A percentile compares a stretch with the other conserved stretches of the same genome.
Evolutionary conservation across 2,888 invertebrate species (phyloP).

Genomic region (Elmis aenea): DNA sequence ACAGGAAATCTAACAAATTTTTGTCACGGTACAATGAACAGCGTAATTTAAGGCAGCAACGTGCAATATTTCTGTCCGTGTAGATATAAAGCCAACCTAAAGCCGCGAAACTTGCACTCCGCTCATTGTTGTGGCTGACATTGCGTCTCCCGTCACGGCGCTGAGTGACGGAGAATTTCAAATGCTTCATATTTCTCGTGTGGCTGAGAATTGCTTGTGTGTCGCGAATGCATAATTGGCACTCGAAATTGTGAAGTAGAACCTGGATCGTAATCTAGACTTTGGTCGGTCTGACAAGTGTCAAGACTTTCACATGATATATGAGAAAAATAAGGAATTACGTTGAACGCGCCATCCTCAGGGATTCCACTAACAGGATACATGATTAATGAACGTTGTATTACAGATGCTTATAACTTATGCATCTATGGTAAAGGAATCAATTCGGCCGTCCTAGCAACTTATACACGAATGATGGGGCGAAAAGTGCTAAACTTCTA

Average conservation of each 20-base stretch:
- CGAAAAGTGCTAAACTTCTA: too few species aligned
- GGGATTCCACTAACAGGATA: slow-evolving; percentile 39
- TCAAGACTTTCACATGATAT: slow-evolving; percentile 43
- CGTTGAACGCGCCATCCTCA: slow-evolving; percentile 32
- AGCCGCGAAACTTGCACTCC: slow-evolving; percentile 16
- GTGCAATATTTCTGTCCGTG: too few species aligned
- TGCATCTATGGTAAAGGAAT: slow-evolving; percentile 34
- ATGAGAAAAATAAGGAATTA: slow-evolving; percentile 45
- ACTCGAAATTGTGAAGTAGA: slow-evolving; percentile 38
- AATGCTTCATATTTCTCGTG: slow-evolving; percentile 45
- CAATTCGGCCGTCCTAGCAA: slow-evolving; percentile 26
- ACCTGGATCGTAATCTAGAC: slow-evolving; percentile 31
- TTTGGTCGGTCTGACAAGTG: slow-evolving; percentile 38
- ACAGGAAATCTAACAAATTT: too few species aligned
- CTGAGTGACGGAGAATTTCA: slow-evolving; percentile 43
- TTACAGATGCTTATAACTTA: slow-evolving; percentile 35
- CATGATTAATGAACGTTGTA: slow-evolving; percentile 40
- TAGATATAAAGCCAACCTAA: too few species aligned
- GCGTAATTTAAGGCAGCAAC: too few species aligned
- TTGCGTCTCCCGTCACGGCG: slow-evolving; percentile 30
- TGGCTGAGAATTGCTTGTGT: slow-evolving; percentile 45
- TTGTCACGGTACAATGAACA: too few species aligned
- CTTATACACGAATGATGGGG: too few species aligned
- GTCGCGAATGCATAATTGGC: slow-evolving; percentile 47
- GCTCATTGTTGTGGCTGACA: slow-evolving; percentile 21